Conservation (phyloP, 1,140 invertebrate genomes). For the Whitmania pigra region DNA sequence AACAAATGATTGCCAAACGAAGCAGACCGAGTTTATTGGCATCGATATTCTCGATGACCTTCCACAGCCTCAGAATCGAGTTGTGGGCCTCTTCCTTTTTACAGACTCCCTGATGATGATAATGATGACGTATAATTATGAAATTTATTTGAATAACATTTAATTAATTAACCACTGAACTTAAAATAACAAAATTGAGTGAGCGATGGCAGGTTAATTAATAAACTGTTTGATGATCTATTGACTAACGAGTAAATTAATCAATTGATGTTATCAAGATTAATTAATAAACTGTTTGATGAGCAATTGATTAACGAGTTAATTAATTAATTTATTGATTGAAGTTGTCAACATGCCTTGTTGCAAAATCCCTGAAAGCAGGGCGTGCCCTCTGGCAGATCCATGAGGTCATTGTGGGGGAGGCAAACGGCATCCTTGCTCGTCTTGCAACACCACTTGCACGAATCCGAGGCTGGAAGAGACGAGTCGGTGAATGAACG, state of each 20-base stretch:
- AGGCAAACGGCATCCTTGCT: constrained; percentile 10
- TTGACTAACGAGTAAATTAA: too few species aligned
- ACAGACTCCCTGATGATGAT: too few species aligned
- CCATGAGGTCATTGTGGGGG: constrained; percentile 45
- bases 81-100: constrained; percentile 67
- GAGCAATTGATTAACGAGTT: too few species aligned
- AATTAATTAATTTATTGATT: constrained; percentile 13
- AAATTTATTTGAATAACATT: too few species aligned
- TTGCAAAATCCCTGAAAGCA: constrained; percentile 92
- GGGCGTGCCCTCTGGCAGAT: constrained; percentile 78
- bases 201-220: too few species aligned
- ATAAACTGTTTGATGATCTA: too few species aligned
- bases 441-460: constrained; percentile 71
- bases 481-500: not conserved
- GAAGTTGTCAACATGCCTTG: constrained; percentile 45
- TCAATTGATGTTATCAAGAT: too few species aligned
- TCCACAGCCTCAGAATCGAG: constrained; percentile 86
- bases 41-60: constrained; percentile 91
- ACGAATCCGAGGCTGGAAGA: constrained; percentile 61
- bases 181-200: too few species aligned
- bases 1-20: not conserved
- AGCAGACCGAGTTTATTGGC: constrained; percentile 65
- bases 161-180: not conserved
- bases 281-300: too few species aligned
- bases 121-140: too few species aligned